A percentile compares a stretch with the other conserved stretches of the same genome.
Evolutionary conservation across 2,797 vertebrate species (phyloP).

Genomic region (Ptychobarbus kaznakovi): DNA sequence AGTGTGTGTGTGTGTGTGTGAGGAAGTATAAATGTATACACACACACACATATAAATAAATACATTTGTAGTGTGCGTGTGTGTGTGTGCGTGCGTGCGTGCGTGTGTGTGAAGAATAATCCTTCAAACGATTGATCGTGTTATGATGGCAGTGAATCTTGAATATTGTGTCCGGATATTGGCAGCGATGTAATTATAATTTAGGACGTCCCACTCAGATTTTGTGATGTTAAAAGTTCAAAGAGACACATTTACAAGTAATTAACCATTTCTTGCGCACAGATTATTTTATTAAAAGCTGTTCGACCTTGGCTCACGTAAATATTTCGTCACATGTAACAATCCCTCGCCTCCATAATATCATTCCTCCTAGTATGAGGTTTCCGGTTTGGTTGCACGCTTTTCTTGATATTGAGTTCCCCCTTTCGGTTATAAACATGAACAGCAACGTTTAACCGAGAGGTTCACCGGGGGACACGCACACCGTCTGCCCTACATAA

Average conservation of each 20-base stretch:
- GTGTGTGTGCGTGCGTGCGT: no score
- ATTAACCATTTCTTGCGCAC: neutral
- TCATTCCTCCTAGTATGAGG: slow-evolving; percentile 39
- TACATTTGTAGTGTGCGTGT: no score
- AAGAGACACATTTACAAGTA: neutral
- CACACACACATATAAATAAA: slow-evolving; percentile 39
- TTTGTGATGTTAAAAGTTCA: neutral
- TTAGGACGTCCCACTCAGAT: neutral
- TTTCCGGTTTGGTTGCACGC: slow-evolving; percentile 41
- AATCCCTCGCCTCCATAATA: slow-evolving; percentile 46
- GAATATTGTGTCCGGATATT: neutral
- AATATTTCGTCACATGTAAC: slow-evolving; percentile 43
- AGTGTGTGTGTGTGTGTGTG: neutral
- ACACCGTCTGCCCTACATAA: slow-evolving; percentile 62
- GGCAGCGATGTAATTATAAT: neutral
- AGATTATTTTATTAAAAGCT: slow-evolving; percentile 5
- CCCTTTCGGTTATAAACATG: slow-evolving; percentile 41
- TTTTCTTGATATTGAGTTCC: slow-evolving; percentile 49
- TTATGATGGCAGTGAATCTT: neutral
- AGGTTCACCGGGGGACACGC: slow-evolving; percentile 63
- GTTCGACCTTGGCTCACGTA: slow-evolving; percentile 34
- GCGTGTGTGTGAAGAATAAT: neutral
- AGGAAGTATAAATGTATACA: neutral
- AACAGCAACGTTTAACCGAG: slow-evolving; percentile 42
- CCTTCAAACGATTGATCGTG: neutral